Evolutionary conservation across 2,113 vertebrate genomes (phyloP).

Genomic region (Corythornis vintsioides): DNA sequence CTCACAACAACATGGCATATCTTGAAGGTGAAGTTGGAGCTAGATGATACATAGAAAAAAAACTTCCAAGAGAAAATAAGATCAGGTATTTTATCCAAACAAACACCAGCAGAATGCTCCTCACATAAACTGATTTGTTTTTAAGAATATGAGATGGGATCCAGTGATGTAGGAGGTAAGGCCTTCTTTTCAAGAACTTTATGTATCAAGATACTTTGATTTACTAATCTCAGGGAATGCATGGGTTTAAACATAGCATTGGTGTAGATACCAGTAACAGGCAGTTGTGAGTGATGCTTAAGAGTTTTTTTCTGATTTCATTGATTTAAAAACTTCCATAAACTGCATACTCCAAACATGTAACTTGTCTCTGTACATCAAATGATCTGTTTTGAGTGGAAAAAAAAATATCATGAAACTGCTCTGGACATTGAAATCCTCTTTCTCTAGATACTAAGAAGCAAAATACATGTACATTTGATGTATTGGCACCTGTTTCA

Average conservation of each 20-base stretch:
- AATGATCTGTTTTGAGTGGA: neutral
- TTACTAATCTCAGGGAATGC: neutral
- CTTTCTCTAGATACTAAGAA: neutral
- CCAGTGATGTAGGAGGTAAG: slow-evolving; percentile 71
- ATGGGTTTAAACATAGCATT: neutral
- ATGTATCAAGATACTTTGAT: slow-evolving; percentile 75
- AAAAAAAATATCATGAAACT: neutral
- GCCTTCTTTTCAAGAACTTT: slow-evolving; percentile 79
- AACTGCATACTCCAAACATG: neutral
- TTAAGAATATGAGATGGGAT: slow-evolving; percentile 83
- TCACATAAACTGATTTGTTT: slow-evolving; percentile 81
- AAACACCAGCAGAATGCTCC: slow-evolving; percentile 74
- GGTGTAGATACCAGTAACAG: neutral
- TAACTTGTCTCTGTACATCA: neutral
- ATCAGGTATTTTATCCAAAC: slow-evolving; percentile 81
- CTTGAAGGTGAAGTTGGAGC: slow-evolving; percentile 77
- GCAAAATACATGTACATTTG: neutral
- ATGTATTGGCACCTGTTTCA: neutral
- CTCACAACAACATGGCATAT: neutral
- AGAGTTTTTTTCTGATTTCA: neutral
- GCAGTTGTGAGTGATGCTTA: neutral
- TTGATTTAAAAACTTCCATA: neutral
- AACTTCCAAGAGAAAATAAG: slow-evolving; percentile 79
- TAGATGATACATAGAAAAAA: slow-evolving; percentile 73
- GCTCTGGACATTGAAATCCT: neutral